phyloP scores from a whole-genome alignment of 2,888 invertebrate species.

The Calameuta filiformis region DNA sequence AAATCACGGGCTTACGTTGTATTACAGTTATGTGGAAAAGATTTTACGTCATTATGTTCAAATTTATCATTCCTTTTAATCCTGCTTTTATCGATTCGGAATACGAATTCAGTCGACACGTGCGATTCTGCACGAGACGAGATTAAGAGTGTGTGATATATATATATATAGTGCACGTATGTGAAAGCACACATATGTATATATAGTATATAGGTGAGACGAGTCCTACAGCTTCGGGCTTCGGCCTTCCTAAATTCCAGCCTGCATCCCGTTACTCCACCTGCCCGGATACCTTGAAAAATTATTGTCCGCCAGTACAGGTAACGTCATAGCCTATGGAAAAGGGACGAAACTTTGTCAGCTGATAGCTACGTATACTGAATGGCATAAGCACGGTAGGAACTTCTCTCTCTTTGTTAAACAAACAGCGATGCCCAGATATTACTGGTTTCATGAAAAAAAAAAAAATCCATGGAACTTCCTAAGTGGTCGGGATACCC shows the following conservation, averaged over 20 bases:
- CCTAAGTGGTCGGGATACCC: not conserved
- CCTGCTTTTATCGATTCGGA: not conserved
- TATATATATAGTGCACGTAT: not conserved
- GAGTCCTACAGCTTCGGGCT: constrained; percentile 2
- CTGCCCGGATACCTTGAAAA: constrained; percentile 18
- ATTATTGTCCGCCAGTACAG: not conserved
- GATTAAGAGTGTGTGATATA: not conserved
- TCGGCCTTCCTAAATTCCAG: constrained; percentile 43
- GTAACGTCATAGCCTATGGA: not conserved
- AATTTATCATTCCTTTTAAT: not conserved
- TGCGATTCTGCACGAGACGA: not conserved
- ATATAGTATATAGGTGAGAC: constrained; percentile 1
- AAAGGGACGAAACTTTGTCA: not conserved
- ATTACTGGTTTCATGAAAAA: not conserved
- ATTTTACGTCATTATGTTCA: not conserved
- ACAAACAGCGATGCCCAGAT: not conserved
- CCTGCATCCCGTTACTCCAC: constrained; percentile 40
- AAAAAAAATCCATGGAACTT: not conserved
- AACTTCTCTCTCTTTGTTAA: not conserved
- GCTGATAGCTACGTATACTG: not conserved
- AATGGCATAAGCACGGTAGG: not conserved
- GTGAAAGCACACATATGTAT: not conserved
- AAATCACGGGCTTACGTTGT: not conserved
- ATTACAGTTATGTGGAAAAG: not conserved
- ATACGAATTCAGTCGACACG: not conserved